Conservation (phyloP, 1,140 invertebrate species). For the Rhyacophila brunnea region DNA sequence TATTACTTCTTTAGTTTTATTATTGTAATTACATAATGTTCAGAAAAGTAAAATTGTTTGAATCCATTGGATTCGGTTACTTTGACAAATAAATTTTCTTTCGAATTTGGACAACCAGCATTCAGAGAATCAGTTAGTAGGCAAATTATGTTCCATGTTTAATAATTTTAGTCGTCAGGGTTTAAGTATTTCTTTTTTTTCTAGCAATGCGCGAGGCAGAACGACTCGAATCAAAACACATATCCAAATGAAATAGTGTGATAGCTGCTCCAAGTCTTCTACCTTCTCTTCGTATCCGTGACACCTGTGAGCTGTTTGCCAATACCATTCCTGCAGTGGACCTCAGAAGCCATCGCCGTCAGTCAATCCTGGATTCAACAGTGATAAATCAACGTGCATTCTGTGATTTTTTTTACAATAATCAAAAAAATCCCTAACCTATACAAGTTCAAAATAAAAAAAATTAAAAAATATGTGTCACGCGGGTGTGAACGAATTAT, state of each 20-base stretch:
- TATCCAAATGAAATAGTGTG: conserved; percentile 56
- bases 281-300: conserved; percentile 56
- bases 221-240: conserved; percentile 54
- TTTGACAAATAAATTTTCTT: too few relatives aligned
- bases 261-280: conserved; percentile 57
- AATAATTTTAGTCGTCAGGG: too few relatives aligned
- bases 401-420: not conserved
- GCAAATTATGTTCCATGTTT: too few relatives aligned
- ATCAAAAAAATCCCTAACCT: not conserved
- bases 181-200: conserved; percentile 19
- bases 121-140: too few relatives aligned
- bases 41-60: too few relatives aligned
- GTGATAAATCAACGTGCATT: not conserved
- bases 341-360: conserved; percentile 5
- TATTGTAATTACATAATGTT: too few relatives aligned
- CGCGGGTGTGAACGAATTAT: conserved; percentile 1
- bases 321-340: conserved; percentile 42
- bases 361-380: not conserved
- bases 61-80: too few relatives aligned
- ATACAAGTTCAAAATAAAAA: not conserved
- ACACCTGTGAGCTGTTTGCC: conserved; percentile 49
- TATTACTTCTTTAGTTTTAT: too few relatives aligned
- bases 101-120: too few relatives aligned
- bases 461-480: not conserved
- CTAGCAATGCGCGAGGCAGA: conserved; percentile 51